Conservation (phyloP, 2,113 vertebrate species). For the Lophotis ruficrista region DNA sequence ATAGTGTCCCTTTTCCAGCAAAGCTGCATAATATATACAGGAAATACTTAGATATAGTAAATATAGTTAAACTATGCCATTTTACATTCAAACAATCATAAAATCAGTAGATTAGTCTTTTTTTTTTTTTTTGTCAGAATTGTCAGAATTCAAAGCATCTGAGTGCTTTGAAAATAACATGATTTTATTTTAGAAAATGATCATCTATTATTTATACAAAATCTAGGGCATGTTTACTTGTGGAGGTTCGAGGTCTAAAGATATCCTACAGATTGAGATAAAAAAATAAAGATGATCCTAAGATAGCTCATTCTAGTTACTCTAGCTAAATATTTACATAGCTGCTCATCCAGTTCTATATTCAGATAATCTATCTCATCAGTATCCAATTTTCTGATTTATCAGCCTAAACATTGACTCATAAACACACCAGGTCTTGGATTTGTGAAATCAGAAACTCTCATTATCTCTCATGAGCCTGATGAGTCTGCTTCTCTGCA, state of each 20-base stretch:
- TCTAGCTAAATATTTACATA: neutral
- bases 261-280: neutral
- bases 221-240: constrained; percentile 10
- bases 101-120: neutral
- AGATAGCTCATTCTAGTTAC: neutral
- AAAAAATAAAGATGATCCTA: neutral
- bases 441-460: neutral
- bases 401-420: neutral
- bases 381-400: neutral
- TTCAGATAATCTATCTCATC: neutral
- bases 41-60: neutral
- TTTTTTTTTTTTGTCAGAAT: neutral
- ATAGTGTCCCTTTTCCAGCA: neutral
- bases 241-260: neutral
- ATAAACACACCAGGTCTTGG: neutral
- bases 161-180: neutral
- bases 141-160: neutral
- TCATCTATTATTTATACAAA: constrained; percentile 45
- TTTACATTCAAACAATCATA: neutral
- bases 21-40: neutral
- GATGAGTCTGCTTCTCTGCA: neutral
- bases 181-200: constrained; percentile 39
- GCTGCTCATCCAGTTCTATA: neutral
- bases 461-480: neutral
- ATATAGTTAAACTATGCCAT: neutral